These are phyloP conservation scores for Electrophaes corylata DNA, from an alignment of 2,888 invertebrate species.

Conservation along the genomic window DNA sequence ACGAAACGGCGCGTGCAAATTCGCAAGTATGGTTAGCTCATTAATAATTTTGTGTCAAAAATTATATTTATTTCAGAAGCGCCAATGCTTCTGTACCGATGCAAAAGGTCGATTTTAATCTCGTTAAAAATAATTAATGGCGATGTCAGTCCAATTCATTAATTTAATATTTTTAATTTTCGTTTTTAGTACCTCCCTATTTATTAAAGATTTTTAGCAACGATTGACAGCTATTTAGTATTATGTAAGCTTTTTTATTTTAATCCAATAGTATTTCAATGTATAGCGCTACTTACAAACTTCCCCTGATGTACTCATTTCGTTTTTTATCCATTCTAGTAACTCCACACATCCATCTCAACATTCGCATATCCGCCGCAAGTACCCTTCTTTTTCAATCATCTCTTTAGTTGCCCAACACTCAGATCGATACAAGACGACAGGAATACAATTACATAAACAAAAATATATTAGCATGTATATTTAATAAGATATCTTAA, in stretches of 20 bases:
- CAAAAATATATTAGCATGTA: not conserved
- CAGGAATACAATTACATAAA: too few relatives aligned
- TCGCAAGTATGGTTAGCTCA: too few relatives aligned
- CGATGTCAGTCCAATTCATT: slow-evolving; percentile 30
- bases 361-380: too few relatives aligned
- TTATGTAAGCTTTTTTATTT: not conserved
- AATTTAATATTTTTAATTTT: slow-evolving; percentile 25
- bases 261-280: not conserved
- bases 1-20: too few relatives aligned
- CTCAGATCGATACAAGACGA: too few relatives aligned
- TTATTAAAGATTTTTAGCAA: slow-evolving; percentile 11
- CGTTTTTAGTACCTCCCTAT: slow-evolving; percentile 7
- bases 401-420: too few relatives aligned
- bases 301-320: too few relatives aligned
- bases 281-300: too few relatives aligned
- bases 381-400: too few relatives aligned
- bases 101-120: slow-evolving; percentile 37
- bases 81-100: slow-evolving; percentile 28
- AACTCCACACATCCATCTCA: too few relatives aligned
- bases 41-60: not conserved
- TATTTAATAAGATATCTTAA: not conserved
- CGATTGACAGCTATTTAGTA: not conserved
- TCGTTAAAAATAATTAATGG: slow-evolving; percentile 38
- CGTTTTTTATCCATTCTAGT: too few relatives aligned
- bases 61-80: not conserved